Percentiles rank a stretch among this genome's conserved stretches.
Evolutionary conservation across 2,113 vertebrate species (phyloP).

Genomic region (Phainopepla nitens): DNA sequence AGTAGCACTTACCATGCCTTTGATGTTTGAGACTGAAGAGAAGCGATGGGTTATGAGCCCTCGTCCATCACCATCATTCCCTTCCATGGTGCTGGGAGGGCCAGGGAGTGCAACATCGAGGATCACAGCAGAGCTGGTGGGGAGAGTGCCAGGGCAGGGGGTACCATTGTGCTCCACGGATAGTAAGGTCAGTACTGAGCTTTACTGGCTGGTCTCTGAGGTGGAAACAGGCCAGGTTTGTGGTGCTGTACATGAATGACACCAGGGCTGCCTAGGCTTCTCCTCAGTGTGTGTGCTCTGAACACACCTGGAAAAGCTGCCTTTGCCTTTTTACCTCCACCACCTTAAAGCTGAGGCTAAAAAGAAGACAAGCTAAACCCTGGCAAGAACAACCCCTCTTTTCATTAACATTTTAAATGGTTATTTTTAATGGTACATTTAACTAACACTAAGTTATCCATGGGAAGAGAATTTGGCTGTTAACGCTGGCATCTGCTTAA

Average conservation of each 20-base stretch:
- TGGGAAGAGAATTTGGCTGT: conserved; percentile 64
- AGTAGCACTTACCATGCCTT: neutral
- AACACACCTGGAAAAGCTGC: neutral
- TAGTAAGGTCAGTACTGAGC: neutral
- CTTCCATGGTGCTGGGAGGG: neutral
- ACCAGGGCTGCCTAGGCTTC: neutral
- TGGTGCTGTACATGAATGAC: neutral
- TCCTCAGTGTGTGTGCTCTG: too few species aligned
- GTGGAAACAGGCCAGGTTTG: neutral
- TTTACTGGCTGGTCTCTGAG: neutral
- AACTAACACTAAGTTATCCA: conserved; percentile 68
- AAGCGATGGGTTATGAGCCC: rapidly evolving
- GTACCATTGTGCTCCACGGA: neutral
- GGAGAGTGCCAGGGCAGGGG: neutral
- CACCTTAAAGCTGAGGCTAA: neutral
- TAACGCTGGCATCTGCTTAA: conserved; percentile 65
- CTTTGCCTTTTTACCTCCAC: neutral
- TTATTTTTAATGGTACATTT: conserved; percentile 75
- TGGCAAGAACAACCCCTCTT: neutral
- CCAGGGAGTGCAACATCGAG: rapidly evolving
- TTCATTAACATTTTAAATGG: conserved; percentile 66
- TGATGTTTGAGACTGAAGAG: rapidly evolving
- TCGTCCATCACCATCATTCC: rapidly evolving
- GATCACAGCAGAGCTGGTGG: neutral
- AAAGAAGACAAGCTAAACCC: neutral